Evolutionary conservation across 2,113 vertebrate genomes (phyloP).

Genomic region (Corythornis cristatus): DNA sequence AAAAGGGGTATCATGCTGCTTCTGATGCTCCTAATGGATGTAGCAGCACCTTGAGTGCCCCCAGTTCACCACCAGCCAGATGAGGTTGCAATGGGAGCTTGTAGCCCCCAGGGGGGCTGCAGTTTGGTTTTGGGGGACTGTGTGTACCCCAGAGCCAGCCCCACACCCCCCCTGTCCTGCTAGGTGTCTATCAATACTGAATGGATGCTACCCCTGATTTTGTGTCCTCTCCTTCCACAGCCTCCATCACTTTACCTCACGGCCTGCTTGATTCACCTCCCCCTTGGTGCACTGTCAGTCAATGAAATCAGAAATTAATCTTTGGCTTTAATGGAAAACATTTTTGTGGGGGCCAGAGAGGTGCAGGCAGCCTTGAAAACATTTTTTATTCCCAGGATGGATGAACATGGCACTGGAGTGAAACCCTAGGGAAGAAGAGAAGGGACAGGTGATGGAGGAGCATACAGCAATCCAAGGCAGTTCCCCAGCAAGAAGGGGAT

Average conservation of each 20-base stretch:
- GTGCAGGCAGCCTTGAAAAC: neutral
- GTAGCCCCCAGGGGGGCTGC: neutral
- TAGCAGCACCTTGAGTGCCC: neutral
- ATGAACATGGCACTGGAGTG: neutral
- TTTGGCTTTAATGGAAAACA: neutral
- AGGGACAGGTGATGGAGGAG: neutral
- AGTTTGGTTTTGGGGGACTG: neutral
- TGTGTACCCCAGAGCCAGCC: neutral
- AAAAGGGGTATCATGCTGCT: neutral
- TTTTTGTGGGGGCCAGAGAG: neutral
- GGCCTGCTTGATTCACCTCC: neutral
- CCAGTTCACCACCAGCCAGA: neutral
- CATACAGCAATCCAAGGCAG: neutral
- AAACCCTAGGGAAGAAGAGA: neutral
- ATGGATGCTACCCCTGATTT: neutral
- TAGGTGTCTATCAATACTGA: neutral
- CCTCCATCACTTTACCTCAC: neutral
- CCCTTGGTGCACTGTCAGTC: neutral
- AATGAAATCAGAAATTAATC: neutral
- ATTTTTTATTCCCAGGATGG: neutral
- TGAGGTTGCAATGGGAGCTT: neutral
- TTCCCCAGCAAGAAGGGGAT: neutral
- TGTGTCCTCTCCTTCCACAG: neutral
- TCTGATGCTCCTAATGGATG: neutral
- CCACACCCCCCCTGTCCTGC: accelerated